Evolutionary conservation across 2,797 vertebrate genomes (phyloP).

Genomic region (Sciaenops ocellatus): DNA sequence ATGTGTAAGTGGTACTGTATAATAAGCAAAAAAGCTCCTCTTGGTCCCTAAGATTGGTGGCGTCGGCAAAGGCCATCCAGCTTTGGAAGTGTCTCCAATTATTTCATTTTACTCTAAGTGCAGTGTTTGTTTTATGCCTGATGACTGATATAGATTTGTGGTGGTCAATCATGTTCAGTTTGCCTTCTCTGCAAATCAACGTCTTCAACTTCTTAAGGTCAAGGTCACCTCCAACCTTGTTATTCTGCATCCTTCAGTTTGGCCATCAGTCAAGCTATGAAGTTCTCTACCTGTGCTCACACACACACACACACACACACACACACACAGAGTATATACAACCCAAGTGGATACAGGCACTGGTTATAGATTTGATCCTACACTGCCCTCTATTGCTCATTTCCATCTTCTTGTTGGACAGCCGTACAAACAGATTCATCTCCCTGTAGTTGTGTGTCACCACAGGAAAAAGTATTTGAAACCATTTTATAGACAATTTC

Average conservation of each 20-base stretch:
- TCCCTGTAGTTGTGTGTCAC: neutral
- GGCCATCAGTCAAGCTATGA: no score
- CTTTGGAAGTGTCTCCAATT: neutral
- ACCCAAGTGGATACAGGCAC: neutral
- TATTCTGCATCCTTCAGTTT: no score
- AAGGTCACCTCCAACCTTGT: neutral
- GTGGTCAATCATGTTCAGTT: constrained; percentile 7
- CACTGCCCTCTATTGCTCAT: constrained; percentile 77
- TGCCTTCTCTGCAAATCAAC: neutral
- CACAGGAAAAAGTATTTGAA: neutral
- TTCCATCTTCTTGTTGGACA: constrained; percentile 3
- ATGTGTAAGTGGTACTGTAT: no score
- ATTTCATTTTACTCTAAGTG: neutral
- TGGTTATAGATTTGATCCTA: constrained; percentile 45
- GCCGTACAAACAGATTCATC: neutral
- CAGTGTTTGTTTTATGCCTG: neutral
- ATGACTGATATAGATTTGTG: neutral
- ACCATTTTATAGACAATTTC: neutral
- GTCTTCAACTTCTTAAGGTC: neutral
- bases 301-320: constrained; percentile 1
- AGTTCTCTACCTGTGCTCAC: neutral
- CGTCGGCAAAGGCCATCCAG: neutral
- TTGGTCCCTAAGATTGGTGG: neutral
- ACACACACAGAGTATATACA: neutral
- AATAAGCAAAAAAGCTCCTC: neutral